These are phyloP conservation scores for Halisarca cf. caerulea DNA, from an alignment of 37 sponge, comb jelly and placozoan genomes.

Conservation along the genomic window DNA sequence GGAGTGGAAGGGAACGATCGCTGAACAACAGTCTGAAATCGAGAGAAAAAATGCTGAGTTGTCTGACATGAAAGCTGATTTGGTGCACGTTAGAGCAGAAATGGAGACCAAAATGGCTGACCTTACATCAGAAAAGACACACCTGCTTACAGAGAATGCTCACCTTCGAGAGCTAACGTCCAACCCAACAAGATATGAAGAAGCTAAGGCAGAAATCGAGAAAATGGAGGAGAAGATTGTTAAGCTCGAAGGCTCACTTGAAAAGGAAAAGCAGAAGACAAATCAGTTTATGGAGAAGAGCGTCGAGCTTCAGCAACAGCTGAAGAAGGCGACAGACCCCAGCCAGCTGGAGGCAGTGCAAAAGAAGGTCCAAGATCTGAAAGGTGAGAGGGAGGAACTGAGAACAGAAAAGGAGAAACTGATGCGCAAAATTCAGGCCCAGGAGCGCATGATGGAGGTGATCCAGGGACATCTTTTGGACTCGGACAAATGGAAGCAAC, in stretches of 20 bases:
- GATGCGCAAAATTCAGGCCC: background rate
- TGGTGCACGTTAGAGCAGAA: background rate
- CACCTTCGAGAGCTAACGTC: background rate
- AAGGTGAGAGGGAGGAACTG: slow-evolving; percentile 5
- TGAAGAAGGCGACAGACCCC: background rate
- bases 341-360: background rate
- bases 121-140: slow-evolving; percentile 1
- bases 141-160: background rate
- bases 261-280: background rate
- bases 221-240: background rate
- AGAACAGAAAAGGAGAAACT: slow-evolving; percentile 23
- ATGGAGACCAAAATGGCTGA: slow-evolving; percentile 7
- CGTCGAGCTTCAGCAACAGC: slow-evolving; percentile 9
- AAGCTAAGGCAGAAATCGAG: background rate
- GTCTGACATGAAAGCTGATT: background rate
- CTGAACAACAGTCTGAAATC: background rate
- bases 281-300: background rate
- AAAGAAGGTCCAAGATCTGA: slow-evolving; percentile 3
- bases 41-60: background rate
- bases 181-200: background rate
- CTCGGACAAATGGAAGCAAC: background rate
- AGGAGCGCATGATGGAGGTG: slow-evolving; percentile 4
- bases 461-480: slow-evolving; percentile 19
- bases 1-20: background rate
- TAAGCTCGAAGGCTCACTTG: background rate